These are phyloP conservation scores for Acanthopagrus latus DNA, from an alignment of 2,797 vertebrate species.

Conservation along the genomic window DNA sequence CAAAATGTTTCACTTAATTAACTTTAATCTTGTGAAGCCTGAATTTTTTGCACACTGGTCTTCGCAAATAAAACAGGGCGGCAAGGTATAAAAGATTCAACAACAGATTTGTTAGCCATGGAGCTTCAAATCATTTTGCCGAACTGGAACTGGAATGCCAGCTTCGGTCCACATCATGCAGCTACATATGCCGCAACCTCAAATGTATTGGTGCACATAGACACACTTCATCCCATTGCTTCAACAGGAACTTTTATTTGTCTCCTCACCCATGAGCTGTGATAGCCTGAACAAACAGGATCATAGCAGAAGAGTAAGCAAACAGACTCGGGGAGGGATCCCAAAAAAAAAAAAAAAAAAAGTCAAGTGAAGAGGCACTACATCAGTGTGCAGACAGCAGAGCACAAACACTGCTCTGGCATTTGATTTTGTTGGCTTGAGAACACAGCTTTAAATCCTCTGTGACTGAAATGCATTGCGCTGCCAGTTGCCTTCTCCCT, in stretches of 20 bases:
- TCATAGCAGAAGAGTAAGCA: not conserved
- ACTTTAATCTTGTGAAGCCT: not conserved
- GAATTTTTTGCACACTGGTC: not conserved
- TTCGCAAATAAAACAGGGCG: not conserved
- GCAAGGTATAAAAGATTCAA: not conserved
- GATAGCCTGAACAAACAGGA: not conserved
- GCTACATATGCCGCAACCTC: not conserved
- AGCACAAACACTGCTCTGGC: conserved; percentile 7
- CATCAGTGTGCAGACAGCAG: not conserved
- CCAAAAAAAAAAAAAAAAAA: not conserved
- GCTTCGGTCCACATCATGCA: not conserved
- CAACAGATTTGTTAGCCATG: not conserved
- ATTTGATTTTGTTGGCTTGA: conserved; percentile 2
- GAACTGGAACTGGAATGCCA: not conserved
- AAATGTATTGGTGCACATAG: not conserved
- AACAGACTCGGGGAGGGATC: not conserved
- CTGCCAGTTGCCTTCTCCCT: conserved; percentile 5
- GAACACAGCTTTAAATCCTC: conserved; percentile 26
- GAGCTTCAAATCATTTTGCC: not conserved
- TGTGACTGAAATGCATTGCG: conserved; percentile 2
- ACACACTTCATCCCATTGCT: not conserved
- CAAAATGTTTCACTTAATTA: no score
- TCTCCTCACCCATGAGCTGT: not conserved
- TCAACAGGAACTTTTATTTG: not conserved
- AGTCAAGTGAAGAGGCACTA: not conserved